Evolutionary conservation across 2,888 invertebrate genomes (phyloP).

Genomic region (Apodemia zela): DNA sequence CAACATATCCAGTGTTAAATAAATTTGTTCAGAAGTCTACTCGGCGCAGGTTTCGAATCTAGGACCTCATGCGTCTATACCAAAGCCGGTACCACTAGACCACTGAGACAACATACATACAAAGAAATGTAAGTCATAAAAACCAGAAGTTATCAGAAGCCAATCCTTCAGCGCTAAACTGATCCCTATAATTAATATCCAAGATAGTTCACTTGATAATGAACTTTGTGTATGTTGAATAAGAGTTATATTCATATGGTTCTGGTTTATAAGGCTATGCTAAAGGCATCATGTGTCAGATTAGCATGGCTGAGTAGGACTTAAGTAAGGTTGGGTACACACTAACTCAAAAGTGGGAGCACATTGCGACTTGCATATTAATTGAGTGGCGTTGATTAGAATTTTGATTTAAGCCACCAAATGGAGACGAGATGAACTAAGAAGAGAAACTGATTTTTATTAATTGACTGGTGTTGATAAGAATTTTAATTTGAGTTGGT

Average conservation of each 20-base stretch:
- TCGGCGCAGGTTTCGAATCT: neutral
- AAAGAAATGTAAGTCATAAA: neutral
- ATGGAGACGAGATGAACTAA: too few species aligned
- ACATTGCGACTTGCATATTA: too few species aligned
- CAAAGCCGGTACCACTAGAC: neutral
- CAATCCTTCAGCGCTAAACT: conserved; percentile 13
- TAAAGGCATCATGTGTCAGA: conserved; percentile 43
- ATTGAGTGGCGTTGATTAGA: too few species aligned
- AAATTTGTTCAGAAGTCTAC: too few species aligned
- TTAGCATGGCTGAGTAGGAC: conserved; percentile 39
- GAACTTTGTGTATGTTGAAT: neutral
- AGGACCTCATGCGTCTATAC: neutral
- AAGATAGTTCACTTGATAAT: neutral
- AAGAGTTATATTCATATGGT: neutral
- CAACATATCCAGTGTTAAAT: too few species aligned
- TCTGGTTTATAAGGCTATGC: conserved; percentile 7
- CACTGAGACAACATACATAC: neutral
- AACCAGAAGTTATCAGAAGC: conserved; percentile 11
- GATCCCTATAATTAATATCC: conserved; percentile 6
- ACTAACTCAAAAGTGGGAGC: conserved; percentile 18
- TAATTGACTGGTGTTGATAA: too few species aligned
- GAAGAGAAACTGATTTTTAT: too few species aligned
- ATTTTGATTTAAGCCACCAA: too few species aligned
- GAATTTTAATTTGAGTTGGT: too few species aligned
- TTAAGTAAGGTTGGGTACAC: conserved; percentile 34